Base-by-base conservation (phyloP, 1,140 invertebrate species). In the Leptinotarsa lineolata region DNA sequence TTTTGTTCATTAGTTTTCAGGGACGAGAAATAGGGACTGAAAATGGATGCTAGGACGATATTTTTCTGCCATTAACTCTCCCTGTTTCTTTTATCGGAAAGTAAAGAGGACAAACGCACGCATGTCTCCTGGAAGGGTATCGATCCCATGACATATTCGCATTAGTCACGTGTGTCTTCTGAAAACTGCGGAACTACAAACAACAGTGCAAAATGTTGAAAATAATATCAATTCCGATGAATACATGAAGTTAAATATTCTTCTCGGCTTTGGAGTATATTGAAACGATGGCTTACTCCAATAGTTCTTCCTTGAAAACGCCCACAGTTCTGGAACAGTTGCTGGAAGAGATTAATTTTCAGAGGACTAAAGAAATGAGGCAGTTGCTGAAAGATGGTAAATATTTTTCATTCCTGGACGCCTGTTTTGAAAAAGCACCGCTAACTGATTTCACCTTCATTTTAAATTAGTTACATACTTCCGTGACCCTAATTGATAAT, bases 281-380 rank as follows among this genome's bases (percentile, higher is more conserved):
- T 54, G n/a, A 15, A 15, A 77, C 71, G 16, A 90, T 91, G 89
- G 88, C 89, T 77, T 84, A 90, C 79, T 87, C 88, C n/a, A 82
- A 84, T 76, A 88, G 86, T 75, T 87, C 89, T 12, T 85, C 86
- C 61, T 80, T 91, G 48, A 89, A 90, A 81, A 87, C 89, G 39
- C 89, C 92, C 16, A 94, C 92, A n/a, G 89, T 92, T 83, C 83
- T 95, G 74, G 93, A 95, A 81, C 93, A 95, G 80, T 86, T 96
- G 22, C 86, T 96, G 20, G 93, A 95, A 81, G 94, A 96, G 84
- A 95, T 96, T 73, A 94, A 94, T 83, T 96, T 95, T 81, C 94
- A 95, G 83, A 88, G 94, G 67, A 94, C 93, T 5, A 95, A 95
- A 84, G 94, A 96, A 85, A 94, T 95, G 89, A 86, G 94, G 59